Percentiles rank a stretch among this genome's conserved stretches.
phyloP scores from a whole-genome alignment of 1,140 invertebrate genomes.

The Zaprionus africanus region DNA sequence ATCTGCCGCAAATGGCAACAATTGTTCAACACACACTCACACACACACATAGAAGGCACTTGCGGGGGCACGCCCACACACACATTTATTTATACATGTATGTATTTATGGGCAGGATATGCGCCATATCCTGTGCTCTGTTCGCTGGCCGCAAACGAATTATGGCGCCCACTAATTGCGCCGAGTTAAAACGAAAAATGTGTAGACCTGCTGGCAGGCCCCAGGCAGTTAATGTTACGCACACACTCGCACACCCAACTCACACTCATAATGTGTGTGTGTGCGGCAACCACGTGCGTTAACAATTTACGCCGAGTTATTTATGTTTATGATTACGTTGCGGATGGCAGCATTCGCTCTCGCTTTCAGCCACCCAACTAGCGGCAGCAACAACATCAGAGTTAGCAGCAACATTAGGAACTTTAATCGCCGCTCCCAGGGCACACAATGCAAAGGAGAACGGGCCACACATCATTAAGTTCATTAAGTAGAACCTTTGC shows the following conservation, averaged over 20 bases:
- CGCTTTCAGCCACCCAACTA: constrained; percentile 8
- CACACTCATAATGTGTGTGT: constrained; percentile 31
- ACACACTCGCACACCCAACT: constrained; percentile 19
- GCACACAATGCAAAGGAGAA: background rate
- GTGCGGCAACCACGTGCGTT: constrained; percentile 61
- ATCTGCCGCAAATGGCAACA: constrained; percentile 67
- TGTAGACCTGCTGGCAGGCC: constrained; percentile 49
- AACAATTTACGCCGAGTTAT: constrained; percentile 77
- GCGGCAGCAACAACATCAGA: background rate
- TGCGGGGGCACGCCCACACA: constrained; percentile 8
- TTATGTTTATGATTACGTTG: constrained; percentile 80
- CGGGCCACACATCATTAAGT: constrained; percentile 21
- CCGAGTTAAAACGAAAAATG: constrained; percentile 77
- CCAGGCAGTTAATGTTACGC: constrained; percentile 58
- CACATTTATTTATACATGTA: constrained; percentile 17
- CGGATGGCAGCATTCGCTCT: constrained; percentile 61
- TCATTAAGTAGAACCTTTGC: constrained; percentile 2
- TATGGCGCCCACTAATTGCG: constrained; percentile 77
- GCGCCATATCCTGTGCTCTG: constrained; percentile 62
- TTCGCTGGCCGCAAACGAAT: constrained; percentile 74
- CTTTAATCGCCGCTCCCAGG: background rate
- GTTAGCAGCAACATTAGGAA: background rate
- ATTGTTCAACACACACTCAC: constrained; percentile 26
- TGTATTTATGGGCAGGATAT: constrained; percentile 74
- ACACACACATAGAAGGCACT: constrained; percentile 9